Evolutionary conservation across 2,888 invertebrate species (phyloP).

Genomic region (Druceiella hillmani): DNA sequence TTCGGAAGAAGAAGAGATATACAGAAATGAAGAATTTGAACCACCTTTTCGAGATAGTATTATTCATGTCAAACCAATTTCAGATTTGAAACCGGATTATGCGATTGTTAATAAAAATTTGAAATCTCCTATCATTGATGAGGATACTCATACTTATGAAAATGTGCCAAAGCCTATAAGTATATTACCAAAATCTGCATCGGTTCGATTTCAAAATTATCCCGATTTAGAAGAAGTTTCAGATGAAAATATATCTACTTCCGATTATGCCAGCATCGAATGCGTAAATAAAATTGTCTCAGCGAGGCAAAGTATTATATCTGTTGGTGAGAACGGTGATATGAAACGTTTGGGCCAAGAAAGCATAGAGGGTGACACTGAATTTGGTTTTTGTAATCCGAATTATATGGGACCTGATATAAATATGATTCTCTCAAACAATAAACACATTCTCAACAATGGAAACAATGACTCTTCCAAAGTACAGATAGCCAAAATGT

Average conservation of each 20-base stretch:
- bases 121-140: slow-evolving; percentile 52
- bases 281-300: slow-evolving; percentile 54
- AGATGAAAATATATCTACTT: slow-evolving; percentile 58
- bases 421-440: slow-evolving; percentile 28
- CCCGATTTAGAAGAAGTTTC: slow-evolving; percentile 48
- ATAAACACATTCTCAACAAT: slow-evolving; percentile 13
- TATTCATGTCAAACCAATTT: slow-evolving; percentile 27
- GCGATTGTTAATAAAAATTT: slow-evolving; percentile 48
- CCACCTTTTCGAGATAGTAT: slow-evolving; percentile 32
- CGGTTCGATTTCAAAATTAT: slow-evolving; percentile 52
- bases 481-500: slow-evolving; percentile 32
- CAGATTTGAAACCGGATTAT: slow-evolving; percentile 43
- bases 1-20: slow-evolving; percentile 56
- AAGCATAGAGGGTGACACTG: slow-evolving; percentile 35
- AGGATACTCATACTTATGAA: slow-evolving; percentile 37
- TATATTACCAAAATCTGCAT: slow-evolving; percentile 50
- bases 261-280: slow-evolving; percentile 73
- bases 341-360: slow-evolving; percentile 35
- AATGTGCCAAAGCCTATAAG: slow-evolving; percentile 36
- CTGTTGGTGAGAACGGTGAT: too few species aligned
- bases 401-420: slow-evolving; percentile 68
- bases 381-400: slow-evolving; percentile 69
- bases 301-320: slow-evolving; percentile 29
- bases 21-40: slow-evolving; percentile 32
- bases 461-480: slow-evolving; percentile 27